Percentiles rank a stretch among this genome's conserved stretches.
Evolutionary conservation across 53 echinoderm and acorn worm species (phyloP).

Genomic region (Holothuria leucospilota): DNA sequence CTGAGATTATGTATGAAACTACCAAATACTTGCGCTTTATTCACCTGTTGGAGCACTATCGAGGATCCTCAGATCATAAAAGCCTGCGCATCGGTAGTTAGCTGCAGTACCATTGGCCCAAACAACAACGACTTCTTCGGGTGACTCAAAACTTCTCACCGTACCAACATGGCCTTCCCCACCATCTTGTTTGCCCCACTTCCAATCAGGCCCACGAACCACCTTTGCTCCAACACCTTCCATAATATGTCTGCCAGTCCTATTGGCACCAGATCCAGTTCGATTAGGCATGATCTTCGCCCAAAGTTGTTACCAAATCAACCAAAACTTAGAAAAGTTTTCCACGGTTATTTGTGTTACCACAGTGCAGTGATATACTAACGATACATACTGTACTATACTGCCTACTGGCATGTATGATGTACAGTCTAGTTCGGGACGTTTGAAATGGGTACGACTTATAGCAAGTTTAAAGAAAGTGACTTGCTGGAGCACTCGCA

Average conservation of each 20-base stretch:
- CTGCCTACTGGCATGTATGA: no score
- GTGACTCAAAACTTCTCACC: slow-evolving; percentile 96
- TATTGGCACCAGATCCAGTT: slow-evolving; percentile 52
- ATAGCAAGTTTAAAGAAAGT: slow-evolving; percentile 30
- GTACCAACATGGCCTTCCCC: slow-evolving; percentile 99
- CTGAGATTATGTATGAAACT: not conserved
- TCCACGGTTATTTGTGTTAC: no score
- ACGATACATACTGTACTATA: no score
- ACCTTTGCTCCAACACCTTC: slow-evolving; percentile 99
- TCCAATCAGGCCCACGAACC: slow-evolving; percentile 98
- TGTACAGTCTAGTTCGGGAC: no score
- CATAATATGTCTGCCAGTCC: slow-evolving; percentile 89
- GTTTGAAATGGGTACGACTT: slow-evolving; percentile 12
- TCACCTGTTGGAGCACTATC: slow-evolving; percentile 99
- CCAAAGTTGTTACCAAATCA: not conserved
- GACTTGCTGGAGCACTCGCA: no score
- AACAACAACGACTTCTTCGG: slow-evolving; percentile 99
- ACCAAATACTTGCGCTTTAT: not conserved
- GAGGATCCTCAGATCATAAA: slow-evolving; percentile 93
- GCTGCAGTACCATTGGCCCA: slow-evolving; percentile 99
- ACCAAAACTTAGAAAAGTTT: no score
- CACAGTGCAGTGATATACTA: no score
- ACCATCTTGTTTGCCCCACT: slow-evolving; percentile 99
- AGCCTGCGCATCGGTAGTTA: slow-evolving; percentile 98
- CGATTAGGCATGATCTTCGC: slow-evolving; percentile 21